Percentiles rank a stretch among this genome's conserved stretches.
Evolutionary conservation across 2,888 invertebrate species (phyloP).

Genomic region (Dexiosoma caninum): DNA sequence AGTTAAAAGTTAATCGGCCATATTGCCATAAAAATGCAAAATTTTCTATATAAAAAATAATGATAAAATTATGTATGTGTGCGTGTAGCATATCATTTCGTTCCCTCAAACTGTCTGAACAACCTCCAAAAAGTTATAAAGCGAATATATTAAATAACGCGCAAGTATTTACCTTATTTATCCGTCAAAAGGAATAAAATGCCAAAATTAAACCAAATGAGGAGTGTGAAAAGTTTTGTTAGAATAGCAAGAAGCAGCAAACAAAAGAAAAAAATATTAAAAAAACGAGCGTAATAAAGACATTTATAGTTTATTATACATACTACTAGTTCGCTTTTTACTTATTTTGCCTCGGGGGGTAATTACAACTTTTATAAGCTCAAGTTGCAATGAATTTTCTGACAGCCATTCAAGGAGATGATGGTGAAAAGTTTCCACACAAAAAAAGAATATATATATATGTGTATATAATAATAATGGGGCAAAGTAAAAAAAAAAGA

Average conservation of each 20-base stretch:
- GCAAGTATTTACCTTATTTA: constrained; percentile 2
- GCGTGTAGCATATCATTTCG: too few species aligned
- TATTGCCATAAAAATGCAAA: too few species aligned
- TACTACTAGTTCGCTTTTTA: constrained; percentile 18
- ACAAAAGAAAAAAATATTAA: too few species aligned
- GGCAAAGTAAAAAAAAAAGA: too few species aligned
- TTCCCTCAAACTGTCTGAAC: not conserved
- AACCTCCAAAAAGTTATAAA: not conserved
- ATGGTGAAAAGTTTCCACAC: constrained; percentile 17
- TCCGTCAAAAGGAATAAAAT: not conserved
- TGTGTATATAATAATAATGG: too few species aligned
- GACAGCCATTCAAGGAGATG: constrained; percentile 29
- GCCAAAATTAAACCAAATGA: constrained; percentile 8
- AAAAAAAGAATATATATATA: not conserved
- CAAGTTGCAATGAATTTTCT: constrained; percentile 48
- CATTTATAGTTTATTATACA: constrained; percentile 2
- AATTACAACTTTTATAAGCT: constrained; percentile 55
- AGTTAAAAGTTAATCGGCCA: too few species aligned
- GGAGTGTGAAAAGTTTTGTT: constrained; percentile 14
- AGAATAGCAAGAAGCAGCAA: too few species aligned
- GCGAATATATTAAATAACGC: not conserved
- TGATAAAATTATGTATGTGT: too few species aligned
- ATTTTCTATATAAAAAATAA: too few species aligned
- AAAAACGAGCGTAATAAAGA: constrained; percentile 16
- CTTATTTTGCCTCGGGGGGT: constrained; percentile 49